Percentiles rank a stretch among this genome's conserved stretches.
Evolutionary conservation across 2,797 vertebrate genomes (phyloP).

Genomic region (Myoxocephalus aenaeus): DNA sequence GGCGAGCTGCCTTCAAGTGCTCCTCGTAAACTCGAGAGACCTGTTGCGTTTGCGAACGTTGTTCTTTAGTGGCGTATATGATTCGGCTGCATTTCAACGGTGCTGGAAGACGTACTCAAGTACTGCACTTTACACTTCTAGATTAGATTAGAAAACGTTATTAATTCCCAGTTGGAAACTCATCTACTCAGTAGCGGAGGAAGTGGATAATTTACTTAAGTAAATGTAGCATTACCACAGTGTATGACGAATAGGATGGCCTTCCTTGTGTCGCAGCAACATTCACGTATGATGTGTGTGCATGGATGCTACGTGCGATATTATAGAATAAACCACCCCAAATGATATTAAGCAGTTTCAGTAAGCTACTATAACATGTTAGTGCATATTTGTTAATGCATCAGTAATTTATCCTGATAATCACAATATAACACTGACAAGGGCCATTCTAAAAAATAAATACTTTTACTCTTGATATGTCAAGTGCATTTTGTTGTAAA

Average conservation of each 20-base stretch:
- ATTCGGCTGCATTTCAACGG: background rate
- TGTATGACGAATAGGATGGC: background rate
- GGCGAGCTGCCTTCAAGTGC: constrained; percentile 29
- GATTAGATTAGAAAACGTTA: too few relatives aligned
- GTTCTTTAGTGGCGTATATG: background rate
- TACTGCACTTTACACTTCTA: background rate
- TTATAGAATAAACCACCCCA: too few relatives aligned
- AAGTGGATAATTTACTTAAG: too few relatives aligned
- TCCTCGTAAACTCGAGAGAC: background rate
- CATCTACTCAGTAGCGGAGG: too few relatives aligned
- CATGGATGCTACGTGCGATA: too few relatives aligned
- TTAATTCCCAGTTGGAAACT: too few relatives aligned
- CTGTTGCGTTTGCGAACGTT: background rate
- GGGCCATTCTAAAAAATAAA: background rate
- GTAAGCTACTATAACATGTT: too few relatives aligned
- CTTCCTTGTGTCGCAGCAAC: background rate
- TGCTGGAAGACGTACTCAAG: background rate
- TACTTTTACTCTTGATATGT: background rate
- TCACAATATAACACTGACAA: background rate
- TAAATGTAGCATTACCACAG: background rate
- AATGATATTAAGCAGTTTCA: too few relatives aligned
- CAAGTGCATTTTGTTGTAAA: background rate
- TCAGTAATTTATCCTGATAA: background rate
- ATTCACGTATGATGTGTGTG: background rate
- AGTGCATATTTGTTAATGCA: background rate